Conservation (phyloP, 2,888 invertebrate species). For the Falcaria lacertinaria region DNA sequence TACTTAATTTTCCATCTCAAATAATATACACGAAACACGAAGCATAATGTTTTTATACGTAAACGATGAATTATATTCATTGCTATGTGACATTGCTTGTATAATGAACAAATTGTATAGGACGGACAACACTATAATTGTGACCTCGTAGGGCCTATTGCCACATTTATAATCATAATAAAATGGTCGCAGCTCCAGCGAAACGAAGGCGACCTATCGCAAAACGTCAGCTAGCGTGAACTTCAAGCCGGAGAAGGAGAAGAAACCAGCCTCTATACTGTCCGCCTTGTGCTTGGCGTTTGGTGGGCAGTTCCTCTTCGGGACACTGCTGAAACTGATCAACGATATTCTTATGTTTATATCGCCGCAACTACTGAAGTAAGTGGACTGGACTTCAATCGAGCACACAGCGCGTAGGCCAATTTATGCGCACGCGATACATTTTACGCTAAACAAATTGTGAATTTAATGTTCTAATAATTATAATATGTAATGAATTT, state of each 20-base stretch:
- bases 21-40: background rate
- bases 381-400: conserved; percentile 37
- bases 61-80: background rate
- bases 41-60: background rate
- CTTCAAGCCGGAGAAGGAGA: conserved; percentile 83
- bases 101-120: background rate
- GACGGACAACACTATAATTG: background rate
- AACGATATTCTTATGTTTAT: conserved; percentile 93
- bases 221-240: conserved; percentile 86
- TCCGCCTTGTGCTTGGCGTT: conserved; percentile 92
- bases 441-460: no score
- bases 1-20: background rate
- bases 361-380: conserved; percentile 94
- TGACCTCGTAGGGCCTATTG: background rate
- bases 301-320: conserved; percentile 91
- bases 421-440: no score
- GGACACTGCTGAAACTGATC: conserved; percentile 89
- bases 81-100: background rate
- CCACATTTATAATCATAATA: background rate
- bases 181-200: conserved; percentile 37
- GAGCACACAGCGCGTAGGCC: no score
- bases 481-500: no score
- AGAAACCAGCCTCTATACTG: conserved; percentile 89
- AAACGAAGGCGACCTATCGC: conserved; percentile 82
- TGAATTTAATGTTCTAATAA: no score